Evolutionary conservation across 2,113 vertebrate genomes (phyloP).

Genomic region (Anser brachyrhynchus): DNA sequence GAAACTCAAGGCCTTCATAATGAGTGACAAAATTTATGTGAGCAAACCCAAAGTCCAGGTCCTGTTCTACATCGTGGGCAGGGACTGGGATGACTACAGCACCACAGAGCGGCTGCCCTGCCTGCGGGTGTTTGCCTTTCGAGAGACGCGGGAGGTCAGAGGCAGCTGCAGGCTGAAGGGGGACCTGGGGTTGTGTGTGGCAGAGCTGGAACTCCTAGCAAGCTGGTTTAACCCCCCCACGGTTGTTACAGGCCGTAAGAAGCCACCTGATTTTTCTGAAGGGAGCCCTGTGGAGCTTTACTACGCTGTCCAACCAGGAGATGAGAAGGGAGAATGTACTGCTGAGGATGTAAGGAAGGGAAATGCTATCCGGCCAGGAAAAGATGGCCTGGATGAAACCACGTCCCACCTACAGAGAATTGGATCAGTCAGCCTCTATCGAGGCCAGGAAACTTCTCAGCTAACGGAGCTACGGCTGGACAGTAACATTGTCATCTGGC

Average conservation of each 20-base stretch:
- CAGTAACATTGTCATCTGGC: constrained; percentile 83
- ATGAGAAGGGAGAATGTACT: constrained; percentile 79
- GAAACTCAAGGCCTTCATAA: constrained; percentile 88
- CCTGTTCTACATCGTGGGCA: constrained; percentile 88
- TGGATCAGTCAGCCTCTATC: constrained; percentile 83
- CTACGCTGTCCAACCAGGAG: constrained; percentile 81
- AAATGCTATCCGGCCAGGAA: constrained; percentile 83
- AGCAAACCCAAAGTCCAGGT: constrained; percentile 89
- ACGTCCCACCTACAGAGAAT: constrained; percentile 83
- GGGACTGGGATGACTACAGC: constrained; percentile 90
- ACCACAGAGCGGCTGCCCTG: constrained; percentile 85
- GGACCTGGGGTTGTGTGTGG: constrained; percentile 88
- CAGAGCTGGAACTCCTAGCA: constrained; percentile 85
- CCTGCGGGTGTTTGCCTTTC: constrained; percentile 90
- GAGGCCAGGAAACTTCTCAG: constrained; percentile 75
- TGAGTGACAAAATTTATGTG: constrained; percentile 82
- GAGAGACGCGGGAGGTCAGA: constrained; percentile 89
- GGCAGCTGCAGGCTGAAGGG: constrained; percentile 86
- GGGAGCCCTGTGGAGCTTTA: constrained; percentile 91
- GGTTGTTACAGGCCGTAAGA: constrained; percentile 81
- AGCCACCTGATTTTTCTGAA: constrained; percentile 67
- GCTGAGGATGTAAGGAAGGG: constrained; percentile 83
- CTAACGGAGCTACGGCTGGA: constrained; percentile 86
- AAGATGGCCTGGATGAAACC: constrained; percentile 79
- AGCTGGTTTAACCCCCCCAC: constrained; percentile 86